Base-by-base conservation (phyloP, 1,140 invertebrate species). In the Sinonovacula constricta region DNA sequence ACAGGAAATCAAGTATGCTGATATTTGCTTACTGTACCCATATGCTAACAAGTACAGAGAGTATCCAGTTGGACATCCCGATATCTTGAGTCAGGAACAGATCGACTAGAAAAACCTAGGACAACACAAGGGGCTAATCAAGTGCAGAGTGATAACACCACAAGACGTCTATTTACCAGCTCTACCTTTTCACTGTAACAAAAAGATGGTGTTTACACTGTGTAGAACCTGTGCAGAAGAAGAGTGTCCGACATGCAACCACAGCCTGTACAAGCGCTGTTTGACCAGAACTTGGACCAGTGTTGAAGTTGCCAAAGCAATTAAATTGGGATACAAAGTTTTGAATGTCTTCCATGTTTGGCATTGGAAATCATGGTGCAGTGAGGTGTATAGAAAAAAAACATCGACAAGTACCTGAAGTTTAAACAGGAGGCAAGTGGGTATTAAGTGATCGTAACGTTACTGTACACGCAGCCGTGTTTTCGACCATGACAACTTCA, bases 401-500 rank as follows among this genome's bases (percentile, higher is more conserved):
- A n/a, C n/a, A n/a, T n/a, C n/a, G n/a, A n/a, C n/a, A n/a, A n/a
- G n/a, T n/a, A n/a, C n/a, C n/a, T n/a, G 3, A 45, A 1, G 34
- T 39, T 67, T 24, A 67, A 67, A 30, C 63, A 67, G 18, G 63
- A 67, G 7, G 39, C 63, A 12, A 53, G 63, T 14, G 63, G 63
- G 24, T 67, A 67, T 53, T 49, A 39, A 2, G 4, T 12, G 28
- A 15, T 18, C 28, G 62, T 65, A 4, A 24, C 36, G 26, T 39
- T 22, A 1, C 2, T 1, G 15, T 15, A 39, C n/a, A n/a, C n/a
- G n/a, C n/a, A n/a, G n/a, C n/a, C 14, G 7, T 2, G 14, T 31
- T 33, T 62, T 62, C 39, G 28, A 62, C 59, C 56, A 28, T 28
- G 26, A 57, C 12, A 18, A 2, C 28, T 57, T 57, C 31, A 18